Conservation (phyloP, 1,140 invertebrate genomes). For the Onthophagus taurus region DNA sequence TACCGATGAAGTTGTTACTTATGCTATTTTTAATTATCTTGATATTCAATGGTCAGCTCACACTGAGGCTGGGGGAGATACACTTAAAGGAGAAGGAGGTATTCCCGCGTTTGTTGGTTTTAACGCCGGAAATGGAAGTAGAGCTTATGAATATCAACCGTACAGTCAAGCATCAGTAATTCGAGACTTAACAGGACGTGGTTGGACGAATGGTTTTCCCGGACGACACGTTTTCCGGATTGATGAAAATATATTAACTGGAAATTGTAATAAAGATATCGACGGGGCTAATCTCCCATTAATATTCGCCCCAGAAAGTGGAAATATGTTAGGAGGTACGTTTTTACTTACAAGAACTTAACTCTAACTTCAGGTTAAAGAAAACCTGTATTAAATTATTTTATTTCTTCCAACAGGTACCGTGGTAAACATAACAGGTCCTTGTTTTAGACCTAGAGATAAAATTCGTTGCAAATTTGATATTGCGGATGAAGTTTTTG, state of each 20-base stretch:
- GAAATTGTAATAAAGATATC: slow-evolving; percentile 84
- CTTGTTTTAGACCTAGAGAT: slow-evolving; percentile 66
- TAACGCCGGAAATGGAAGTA: slow-evolving; percentile 90
- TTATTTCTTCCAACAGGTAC: no score
- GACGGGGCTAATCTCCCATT: slow-evolving; percentile 70
- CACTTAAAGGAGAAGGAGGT: slow-evolving; percentile 76
- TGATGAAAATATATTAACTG: slow-evolving; percentile 87
- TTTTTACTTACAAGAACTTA: no score
- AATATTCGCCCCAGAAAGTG: slow-evolving; percentile 85
- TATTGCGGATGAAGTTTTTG: slow-evolving; percentile 57
- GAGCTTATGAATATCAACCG: slow-evolving; percentile 79
- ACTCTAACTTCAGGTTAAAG: no score
- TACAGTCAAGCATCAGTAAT: slow-evolving; percentile 83
- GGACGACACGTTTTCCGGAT: slow-evolving; percentile 90
- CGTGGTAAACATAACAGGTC: slow-evolving; percentile 89
- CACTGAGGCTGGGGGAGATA: slow-evolving; percentile 84
- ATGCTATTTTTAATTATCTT: slow-evolving; percentile 89
- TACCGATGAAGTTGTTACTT: slow-evolving; percentile 89
- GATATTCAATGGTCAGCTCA: slow-evolving; percentile 84
- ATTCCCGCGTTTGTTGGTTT: slow-evolving; percentile 86
- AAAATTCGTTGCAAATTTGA: slow-evolving; percentile 77
- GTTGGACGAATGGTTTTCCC: slow-evolving; percentile 78
- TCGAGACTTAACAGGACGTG: slow-evolving; percentile 68
- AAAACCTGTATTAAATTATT: no score
- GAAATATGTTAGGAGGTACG: slow-evolving; percentile 91